Conservation (phyloP, 2,888 invertebrate species). For the Ectemnius continuus region DNA sequence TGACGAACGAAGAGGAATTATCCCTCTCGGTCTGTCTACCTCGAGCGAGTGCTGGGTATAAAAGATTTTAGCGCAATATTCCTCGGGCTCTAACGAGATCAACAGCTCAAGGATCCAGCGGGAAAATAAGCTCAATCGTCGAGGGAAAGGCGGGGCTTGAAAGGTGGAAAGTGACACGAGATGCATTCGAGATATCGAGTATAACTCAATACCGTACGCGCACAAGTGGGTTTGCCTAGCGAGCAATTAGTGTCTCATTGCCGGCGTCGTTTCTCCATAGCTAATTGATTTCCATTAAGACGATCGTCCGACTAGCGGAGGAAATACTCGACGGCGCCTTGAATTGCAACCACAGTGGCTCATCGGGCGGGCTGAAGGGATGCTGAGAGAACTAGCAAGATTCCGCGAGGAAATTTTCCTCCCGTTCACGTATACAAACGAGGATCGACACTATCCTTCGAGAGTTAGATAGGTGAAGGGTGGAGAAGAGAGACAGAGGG, state of each 20-base stretch:
- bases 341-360: neutral
- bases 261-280: neutral
- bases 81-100: constrained; percentile 34
- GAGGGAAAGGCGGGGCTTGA: neutral
- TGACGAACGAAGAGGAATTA: constrained; percentile 42
- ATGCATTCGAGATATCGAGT: neutral
- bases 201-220: neutral
- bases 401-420: constrained; percentile 43
- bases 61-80: constrained; percentile 29
- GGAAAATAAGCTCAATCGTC: constrained; percentile 33
- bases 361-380: neutral
- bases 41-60: neutral
- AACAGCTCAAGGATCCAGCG: constrained; percentile 10
- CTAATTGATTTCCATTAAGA: constrained; percentile 7
- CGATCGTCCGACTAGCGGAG: neutral
- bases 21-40: neutral
- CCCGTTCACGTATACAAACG: constrained; percentile 52
- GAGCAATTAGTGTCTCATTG: neutral
- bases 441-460: constrained; percentile 54
- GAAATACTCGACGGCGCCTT: constrained; percentile 3
- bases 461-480: too few species aligned
- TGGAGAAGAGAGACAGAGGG: too few species aligned
- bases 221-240: neutral
- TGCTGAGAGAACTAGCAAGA: constrained; percentile 17
- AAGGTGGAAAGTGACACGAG: neutral